Evolutionary conservation across 1,140 invertebrate species (phyloP).

Genomic region (Ruditapes philippinarum): DNA sequence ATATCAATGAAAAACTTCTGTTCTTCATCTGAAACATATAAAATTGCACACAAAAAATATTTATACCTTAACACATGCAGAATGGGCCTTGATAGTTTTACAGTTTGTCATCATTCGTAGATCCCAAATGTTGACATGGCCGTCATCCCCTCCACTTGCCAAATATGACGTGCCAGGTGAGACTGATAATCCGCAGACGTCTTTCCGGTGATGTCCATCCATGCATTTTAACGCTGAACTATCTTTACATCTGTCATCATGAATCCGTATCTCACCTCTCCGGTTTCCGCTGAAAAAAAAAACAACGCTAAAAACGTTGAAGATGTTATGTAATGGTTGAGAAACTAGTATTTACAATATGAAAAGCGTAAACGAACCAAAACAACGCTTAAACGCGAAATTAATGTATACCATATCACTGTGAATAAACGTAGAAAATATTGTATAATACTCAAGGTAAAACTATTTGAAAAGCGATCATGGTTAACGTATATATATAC

Average conservation of each 20-base stretch:
- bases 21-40: too few relatives aligned
- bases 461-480: too few relatives aligned
- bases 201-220: constrained; percentile 14
- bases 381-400: too few relatives aligned
- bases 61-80: constrained; percentile 69
- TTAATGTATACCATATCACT: too few relatives aligned
- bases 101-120: constrained; percentile 41
- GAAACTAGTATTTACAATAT: too few relatives aligned
- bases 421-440: too few relatives aligned
- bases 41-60: not conserved
- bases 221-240: not conserved
- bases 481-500: too few relatives aligned
- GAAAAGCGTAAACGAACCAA: too few relatives aligned
- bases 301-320: too few relatives aligned
- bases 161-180: constrained; percentile 51
- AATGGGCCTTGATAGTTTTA: constrained; percentile 56
- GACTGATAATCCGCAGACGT: constrained; percentile 66
- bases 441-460: too few relatives aligned
- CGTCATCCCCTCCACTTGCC: constrained; percentile 69
- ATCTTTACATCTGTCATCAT: constrained; percentile 48
- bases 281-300: constrained; percentile 59
- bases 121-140: constrained; percentile 69
- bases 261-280: constrained; percentile 50
- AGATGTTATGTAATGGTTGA: too few relatives aligned
- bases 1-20: not conserved